Conservation (phyloP, 2,888 invertebrate species). For the Eristalis pertinax region DNA sequence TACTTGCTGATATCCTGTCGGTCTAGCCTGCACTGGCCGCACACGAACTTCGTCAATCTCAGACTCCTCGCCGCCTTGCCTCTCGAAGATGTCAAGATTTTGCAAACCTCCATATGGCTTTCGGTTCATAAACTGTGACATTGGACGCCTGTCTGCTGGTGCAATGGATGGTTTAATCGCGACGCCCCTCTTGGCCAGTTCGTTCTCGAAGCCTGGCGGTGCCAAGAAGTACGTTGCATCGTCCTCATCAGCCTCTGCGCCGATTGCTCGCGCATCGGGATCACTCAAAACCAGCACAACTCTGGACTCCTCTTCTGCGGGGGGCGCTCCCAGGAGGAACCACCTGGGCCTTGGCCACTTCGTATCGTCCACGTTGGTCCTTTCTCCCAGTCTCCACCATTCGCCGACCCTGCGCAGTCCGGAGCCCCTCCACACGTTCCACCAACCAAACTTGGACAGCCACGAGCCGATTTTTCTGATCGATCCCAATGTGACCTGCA, state of each 20-base stretch:
- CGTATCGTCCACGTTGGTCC: not conserved
- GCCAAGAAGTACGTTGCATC: conserved; percentile 64
- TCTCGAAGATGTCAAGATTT: conserved; percentile 32
- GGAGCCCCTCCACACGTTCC: conserved; percentile 65
- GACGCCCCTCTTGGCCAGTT: conserved; percentile 54
- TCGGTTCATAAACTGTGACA: not conserved
- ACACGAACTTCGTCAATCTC: conserved; percentile 59
- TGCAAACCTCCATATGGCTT: conserved; percentile 10
- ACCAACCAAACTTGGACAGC: conserved; percentile 66
- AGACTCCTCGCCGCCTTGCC: conserved; percentile 46
- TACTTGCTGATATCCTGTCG: not conserved
- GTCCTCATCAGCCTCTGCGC: conserved; percentile 23
- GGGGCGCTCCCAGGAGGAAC: conserved; percentile 33
- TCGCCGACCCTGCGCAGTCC: conserved; percentile 53
- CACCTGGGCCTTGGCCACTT: conserved; percentile 44
- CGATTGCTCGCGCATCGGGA: conserved; percentile 25
- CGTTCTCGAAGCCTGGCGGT: conserved; percentile 61
- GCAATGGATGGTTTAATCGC: conserved; percentile 28
- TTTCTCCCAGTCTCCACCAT: conserved; percentile 65
- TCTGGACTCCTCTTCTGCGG: conserved; percentile 41
- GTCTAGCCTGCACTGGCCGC: conserved; percentile 12
- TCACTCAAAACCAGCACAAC: conserved; percentile 44
- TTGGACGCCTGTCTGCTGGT: not conserved
- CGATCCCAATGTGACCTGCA: conserved; percentile 45
- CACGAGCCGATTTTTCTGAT: conserved; percentile 56